A percentile compares a stretch with the other conserved stretches of the same genome.
Evolutionary conservation across 2,113 vertebrate genomes (phyloP).

Genomic region (Mus spicilegus): DNA sequence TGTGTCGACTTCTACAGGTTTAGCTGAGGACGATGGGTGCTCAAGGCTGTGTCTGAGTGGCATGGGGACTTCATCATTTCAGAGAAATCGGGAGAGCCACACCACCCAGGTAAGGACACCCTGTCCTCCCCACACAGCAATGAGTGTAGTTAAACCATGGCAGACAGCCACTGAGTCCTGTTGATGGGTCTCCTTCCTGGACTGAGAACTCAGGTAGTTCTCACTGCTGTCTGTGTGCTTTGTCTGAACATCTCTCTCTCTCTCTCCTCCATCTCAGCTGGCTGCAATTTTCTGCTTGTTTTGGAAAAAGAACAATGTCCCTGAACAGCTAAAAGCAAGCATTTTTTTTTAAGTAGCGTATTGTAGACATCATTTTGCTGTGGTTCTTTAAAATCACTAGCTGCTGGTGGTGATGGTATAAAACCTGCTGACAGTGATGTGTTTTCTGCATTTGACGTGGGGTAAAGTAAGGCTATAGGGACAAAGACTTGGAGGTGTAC

Average conservation of each 20-base stretch:
- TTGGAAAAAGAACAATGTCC: not conserved
- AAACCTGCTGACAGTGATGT: not conserved
- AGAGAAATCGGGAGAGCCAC: constrained; percentile 93
- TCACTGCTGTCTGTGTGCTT: not conserved
- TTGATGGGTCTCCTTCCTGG: not conserved
- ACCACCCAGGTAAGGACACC: constrained; percentile 91
- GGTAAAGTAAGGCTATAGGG: not conserved
- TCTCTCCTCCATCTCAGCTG: not conserved
- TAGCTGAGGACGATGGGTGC: constrained; percentile 92
- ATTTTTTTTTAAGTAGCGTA: not conserved
- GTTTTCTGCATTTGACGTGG: not conserved
- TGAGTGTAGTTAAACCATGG: not conserved
- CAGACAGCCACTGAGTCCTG: not conserved
- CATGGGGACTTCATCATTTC: constrained; percentile 84
- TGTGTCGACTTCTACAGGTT: constrained; percentile 85
- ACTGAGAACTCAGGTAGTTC: too few relatives aligned
- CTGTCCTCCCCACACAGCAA: fast-evolving
- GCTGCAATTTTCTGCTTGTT: not conserved
- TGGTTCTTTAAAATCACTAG: not conserved
- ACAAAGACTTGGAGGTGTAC: not conserved
- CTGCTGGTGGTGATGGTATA: too few relatives aligned
- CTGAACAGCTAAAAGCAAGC: not conserved
- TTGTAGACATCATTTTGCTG: not conserved
- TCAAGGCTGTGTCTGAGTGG: constrained; percentile 88
- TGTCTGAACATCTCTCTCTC: not conserved